Percentiles rank a stretch among this genome's conserved stretches.
phyloP scores from a whole-genome alignment of 2,113 vertebrate genomes.

The Sinocyclocheilus anophthalmus region DNA sequence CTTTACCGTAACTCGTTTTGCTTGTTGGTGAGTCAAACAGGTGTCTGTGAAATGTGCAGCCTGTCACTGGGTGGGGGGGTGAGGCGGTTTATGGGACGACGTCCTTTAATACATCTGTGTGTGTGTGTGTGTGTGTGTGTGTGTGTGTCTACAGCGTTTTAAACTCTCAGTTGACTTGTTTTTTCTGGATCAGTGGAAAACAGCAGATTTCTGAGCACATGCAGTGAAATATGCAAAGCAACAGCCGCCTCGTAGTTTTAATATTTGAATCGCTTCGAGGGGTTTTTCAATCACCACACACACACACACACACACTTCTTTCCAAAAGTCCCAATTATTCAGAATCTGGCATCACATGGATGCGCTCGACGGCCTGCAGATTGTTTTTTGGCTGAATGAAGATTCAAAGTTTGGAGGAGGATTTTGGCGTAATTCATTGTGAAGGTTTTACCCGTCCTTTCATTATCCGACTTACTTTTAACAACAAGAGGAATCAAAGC shows the following conservation, averaged over 20 bases:
- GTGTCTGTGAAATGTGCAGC: neutral
- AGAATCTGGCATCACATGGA: slow-evolving; percentile 29
- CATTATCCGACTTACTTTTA: neutral
- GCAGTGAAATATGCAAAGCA: slow-evolving; percentile 45
- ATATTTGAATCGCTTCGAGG: slow-evolving; percentile 34
- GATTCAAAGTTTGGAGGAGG: slow-evolving; percentile 11
- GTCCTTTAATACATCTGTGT: neutral
- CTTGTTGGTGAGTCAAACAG: neutral
- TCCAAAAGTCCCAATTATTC: slow-evolving; percentile 29
- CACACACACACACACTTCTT: slow-evolving; percentile 22
- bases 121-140: slow-evolving; percentile 1
- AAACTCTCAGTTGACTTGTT: slow-evolving; percentile 17
- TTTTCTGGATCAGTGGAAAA: slow-evolving; percentile 40
- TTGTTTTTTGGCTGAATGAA: slow-evolving; percentile 33
- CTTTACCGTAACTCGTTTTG: neutral
- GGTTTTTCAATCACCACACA: slow-evolving; percentile 27
- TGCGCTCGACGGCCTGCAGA: neutral
- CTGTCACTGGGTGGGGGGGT: too few relatives aligned
- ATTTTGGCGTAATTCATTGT: neutral
- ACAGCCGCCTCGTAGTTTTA: slow-evolving; percentile 30
- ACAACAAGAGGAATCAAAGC: slow-evolving; percentile 10
- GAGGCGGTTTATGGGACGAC: neutral
- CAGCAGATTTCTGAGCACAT: slow-evolving; percentile 22
- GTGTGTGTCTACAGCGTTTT: neutral
- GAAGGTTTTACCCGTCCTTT: neutral